Conservation (phyloP, 2,113 vertebrate genomes). For the Pachypanchax playfairii region DNA sequence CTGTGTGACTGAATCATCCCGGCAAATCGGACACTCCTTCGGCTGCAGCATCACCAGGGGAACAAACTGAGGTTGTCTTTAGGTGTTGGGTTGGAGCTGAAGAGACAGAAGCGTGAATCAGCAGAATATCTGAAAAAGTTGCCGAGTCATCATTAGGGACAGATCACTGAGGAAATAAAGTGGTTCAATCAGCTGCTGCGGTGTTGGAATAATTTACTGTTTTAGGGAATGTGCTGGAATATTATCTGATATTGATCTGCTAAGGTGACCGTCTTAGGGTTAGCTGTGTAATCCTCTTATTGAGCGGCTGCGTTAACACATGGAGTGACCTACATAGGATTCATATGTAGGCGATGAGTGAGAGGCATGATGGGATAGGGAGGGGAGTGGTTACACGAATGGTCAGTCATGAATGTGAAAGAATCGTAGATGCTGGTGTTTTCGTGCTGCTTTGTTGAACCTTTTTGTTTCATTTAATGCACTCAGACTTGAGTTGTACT, state of each 20-base stretch:
- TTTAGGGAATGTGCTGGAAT: conserved; percentile 9
- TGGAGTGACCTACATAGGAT: conserved; percentile 73
- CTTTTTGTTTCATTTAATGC: background rate
- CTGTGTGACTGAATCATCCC: conserved; percentile 37
- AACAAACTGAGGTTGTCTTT: conserved; percentile 2
- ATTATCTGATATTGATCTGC: conserved; percentile 42
- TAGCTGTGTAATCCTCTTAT: conserved; percentile 76
- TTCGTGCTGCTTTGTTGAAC: background rate
- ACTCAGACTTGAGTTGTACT: background rate
- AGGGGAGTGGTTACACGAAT: conserved; percentile 3
- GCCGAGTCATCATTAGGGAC: background rate
- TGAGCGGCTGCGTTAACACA: conserved; percentile 53
- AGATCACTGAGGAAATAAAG: background rate
- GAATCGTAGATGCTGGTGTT: no score
- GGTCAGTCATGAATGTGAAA: conserved; percentile 5
- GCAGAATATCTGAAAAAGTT: conserved; percentile 3
- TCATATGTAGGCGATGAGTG: conserved; percentile 57
- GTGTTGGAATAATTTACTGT: background rate
- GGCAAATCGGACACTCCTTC: conserved; percentile 25
- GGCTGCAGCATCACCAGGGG: conserved; percentile 18
- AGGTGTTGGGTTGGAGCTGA: conserved; percentile 10
- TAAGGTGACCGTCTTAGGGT: conserved; percentile 52
- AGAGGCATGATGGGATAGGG: conserved; percentile 31
- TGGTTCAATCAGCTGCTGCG: background rate
- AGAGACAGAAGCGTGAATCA: conserved; percentile 31